A percentile compares a stretch with the other conserved stretches of the same genome.
These are phyloP conservation scores for Torymus texanus DNA, from an alignment of 2,888 invertebrate genomes.

Conservation along the genomic window DNA sequence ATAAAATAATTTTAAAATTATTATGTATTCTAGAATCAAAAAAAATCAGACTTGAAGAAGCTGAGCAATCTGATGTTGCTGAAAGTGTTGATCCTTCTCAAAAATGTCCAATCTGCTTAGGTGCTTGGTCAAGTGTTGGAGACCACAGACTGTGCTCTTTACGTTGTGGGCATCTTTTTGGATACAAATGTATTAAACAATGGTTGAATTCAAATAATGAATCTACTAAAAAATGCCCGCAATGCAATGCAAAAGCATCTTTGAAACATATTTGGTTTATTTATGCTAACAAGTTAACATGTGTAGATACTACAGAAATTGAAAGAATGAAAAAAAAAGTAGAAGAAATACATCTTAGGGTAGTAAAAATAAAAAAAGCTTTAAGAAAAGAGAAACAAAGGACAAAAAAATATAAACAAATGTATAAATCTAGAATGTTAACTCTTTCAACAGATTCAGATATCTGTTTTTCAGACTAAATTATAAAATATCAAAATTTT, in stretches of 20 bases:
- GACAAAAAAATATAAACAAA: constrained; percentile 47
- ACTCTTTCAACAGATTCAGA: constrained; percentile 31
- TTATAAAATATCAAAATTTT: no score
- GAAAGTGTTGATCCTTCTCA: constrained; percentile 46
- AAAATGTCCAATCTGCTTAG: constrained; percentile 90
- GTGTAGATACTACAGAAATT: constrained; percentile 86
- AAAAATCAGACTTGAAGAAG: constrained; percentile 17
- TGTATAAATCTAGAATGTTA: constrained; percentile 36
- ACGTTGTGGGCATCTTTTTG: constrained; percentile 95
- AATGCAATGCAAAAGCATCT: constrained; percentile 87
- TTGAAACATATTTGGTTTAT: constrained; percentile 84
- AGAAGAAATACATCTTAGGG: constrained; percentile 58
- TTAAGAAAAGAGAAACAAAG: constrained; percentile 29
- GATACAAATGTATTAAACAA: constrained; percentile 84
- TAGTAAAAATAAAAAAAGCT: constrained; percentile 9
- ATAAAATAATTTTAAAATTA: no score
- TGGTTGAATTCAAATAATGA: constrained; percentile 81
- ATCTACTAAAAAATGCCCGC: constrained; percentile 85
- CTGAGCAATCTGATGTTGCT: constrained; percentile 8
- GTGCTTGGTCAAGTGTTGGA: constrained; percentile 90
- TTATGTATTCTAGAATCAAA: constrained; percentile 35
- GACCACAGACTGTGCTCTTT: constrained; percentile 89
- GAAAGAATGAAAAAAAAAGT: constrained; percentile 77
- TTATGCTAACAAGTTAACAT: constrained; percentile 86
- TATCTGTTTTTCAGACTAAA: constrained; percentile 31